These are phyloP conservation scores for Isichthys henryi DNA, from an alignment of 2,113 vertebrate species.

Conservation along the genomic window DNA sequence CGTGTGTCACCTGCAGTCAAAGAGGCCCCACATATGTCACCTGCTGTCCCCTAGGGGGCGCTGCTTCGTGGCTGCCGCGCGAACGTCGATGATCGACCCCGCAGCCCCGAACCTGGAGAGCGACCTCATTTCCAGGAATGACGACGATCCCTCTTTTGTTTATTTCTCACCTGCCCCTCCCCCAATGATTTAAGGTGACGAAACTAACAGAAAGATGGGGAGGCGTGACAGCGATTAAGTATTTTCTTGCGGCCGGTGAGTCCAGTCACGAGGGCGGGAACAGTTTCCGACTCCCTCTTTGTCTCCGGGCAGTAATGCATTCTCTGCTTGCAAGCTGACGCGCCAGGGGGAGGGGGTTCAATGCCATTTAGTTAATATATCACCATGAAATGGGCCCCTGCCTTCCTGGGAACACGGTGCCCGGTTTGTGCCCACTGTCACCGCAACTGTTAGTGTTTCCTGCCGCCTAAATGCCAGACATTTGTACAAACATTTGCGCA, in stretches of 20 bases:
- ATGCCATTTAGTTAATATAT: neutral
- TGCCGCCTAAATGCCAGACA: neutral
- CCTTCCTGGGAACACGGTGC: neutral
- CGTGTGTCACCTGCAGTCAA: neutral
- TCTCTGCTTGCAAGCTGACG: neutral
- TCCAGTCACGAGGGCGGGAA: neutral
- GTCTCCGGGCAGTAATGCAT: neutral
- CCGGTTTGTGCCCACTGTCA: neutral
- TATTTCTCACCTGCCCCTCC: neutral
- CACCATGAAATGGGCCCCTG: neutral
- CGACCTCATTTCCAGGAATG: neutral
- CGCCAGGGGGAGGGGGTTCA: neutral
- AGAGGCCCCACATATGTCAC: neutral
- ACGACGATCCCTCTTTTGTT: neutral
- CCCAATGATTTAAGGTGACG: slow-evolving; percentile 2
- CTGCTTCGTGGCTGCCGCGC: neutral
- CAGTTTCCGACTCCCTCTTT: neutral
- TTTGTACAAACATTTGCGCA: neutral
- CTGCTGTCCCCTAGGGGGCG: neutral
- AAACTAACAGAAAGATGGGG: slow-evolving; percentile 10
- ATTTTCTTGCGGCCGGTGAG: neutral
- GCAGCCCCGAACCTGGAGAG: neutral
- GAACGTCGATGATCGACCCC: neutral
- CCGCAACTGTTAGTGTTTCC: neutral
- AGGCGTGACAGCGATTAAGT: neutral